Evolutionary conservation across 64 coral and sea anemone genomes (phyloP).

Genomic region (Trachythela sp.): DNA sequence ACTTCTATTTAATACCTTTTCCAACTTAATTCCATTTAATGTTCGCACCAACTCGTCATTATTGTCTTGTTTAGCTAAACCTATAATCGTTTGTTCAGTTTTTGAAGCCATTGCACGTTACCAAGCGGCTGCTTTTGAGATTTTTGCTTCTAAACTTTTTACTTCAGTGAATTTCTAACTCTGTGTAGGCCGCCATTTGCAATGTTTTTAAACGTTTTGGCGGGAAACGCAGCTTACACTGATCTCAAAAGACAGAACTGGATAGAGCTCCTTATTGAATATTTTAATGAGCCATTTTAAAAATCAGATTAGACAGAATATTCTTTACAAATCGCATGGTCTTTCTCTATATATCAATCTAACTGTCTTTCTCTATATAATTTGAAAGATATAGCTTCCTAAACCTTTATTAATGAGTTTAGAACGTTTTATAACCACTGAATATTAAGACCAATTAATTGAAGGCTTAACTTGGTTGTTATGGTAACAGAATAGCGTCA

Average conservation of each 20-base stretch:
- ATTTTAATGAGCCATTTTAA: no score
- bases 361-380: no score
- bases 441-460: no score
- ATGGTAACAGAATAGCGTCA: neutral
- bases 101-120: neutral
- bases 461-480: neutral
- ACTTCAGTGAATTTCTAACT: neutral
- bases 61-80: neutral
- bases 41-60: neutral
- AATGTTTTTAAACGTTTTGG: neutral
- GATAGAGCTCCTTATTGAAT: no score
- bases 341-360: no score
- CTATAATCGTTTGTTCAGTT: neutral
- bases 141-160: neutral
- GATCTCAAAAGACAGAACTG: no score
- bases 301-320: no score
- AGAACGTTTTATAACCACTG: no score
- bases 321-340: no score
- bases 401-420: no score
- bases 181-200: neutral
- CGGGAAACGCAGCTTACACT: neutral
- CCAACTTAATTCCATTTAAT: neutral
- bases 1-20: no score
- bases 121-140: neutral
- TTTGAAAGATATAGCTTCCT: no score